phyloP scores from a whole-genome alignment of 1,140 invertebrate species.

The Drosophila mauritiana region DNA sequence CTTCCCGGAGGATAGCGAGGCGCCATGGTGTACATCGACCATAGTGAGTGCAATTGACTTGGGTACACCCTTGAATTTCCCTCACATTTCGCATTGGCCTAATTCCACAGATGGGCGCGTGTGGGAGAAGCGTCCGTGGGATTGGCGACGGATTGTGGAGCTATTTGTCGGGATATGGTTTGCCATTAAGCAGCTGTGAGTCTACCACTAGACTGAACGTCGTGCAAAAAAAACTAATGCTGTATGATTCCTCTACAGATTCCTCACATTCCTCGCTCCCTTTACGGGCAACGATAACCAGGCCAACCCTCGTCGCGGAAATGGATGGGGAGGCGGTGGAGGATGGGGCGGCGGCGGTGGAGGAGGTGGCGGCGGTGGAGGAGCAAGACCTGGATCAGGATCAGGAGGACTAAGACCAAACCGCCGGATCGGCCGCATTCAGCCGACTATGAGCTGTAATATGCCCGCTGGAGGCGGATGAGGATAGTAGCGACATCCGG shows the following conservation, averaged over 20 bases:
- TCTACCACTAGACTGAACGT: background rate
- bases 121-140: constrained; percentile 75
- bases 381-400: constrained; percentile 27
- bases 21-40: constrained; percentile 55
- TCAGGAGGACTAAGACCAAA: constrained; percentile 62
- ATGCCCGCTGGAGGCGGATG: constrained; percentile 58
- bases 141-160: constrained; percentile 57
- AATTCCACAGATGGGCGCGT: constrained; percentile 59
- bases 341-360: constrained; percentile 15
- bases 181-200: constrained; percentile 64
- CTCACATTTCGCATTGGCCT: no score
- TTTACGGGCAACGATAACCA: constrained; percentile 43
- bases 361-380: constrained; percentile 37
- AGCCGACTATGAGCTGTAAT: constrained; percentile 35
- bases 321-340: constrained; percentile 42
- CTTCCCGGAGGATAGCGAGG: constrained; percentile 1
- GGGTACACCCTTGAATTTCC: background rate
- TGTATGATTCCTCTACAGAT: constrained; percentile 14
- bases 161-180: constrained; percentile 65
- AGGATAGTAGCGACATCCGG: constrained; percentile 51
- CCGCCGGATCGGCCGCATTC: constrained; percentile 67
- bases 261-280: constrained; percentile 58
- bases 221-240: background rate
- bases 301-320: constrained; percentile 34
- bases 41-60: constrained; percentile 27